These are phyloP conservation scores for Corticium candelabrum DNA, from an alignment of 37 sponge, comb jelly and placozoan genomes.

Conservation along the genomic window DNA sequence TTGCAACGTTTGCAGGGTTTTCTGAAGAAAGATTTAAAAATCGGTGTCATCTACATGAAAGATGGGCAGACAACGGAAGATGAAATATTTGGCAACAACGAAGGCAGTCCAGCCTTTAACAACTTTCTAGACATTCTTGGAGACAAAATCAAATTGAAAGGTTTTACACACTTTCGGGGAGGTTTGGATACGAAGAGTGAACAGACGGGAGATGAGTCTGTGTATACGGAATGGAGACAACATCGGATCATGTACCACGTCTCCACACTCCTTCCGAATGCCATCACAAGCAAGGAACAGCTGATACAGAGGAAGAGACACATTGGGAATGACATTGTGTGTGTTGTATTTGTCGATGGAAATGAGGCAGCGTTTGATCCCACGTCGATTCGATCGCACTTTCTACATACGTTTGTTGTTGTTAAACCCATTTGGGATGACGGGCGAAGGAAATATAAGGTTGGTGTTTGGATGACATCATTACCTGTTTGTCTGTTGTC, in stretches of 20 bases:
- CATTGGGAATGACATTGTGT: conserved; percentile 92
- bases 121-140: conserved; percentile 14
- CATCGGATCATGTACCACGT: conserved; percentile 95
- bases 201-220: conserved; percentile 76
- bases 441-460: no score
- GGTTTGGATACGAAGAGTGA: conserved; percentile 71
- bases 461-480: no score
- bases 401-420: conserved; percentile 86
- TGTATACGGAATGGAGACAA: conserved; percentile 57
- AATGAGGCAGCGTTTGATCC: conserved; percentile 75
- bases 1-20: conserved; percentile 8
- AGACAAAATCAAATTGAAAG: conserved; percentile 52
- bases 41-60: conserved; percentile 74
- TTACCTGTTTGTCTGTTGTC: no score
- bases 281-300: conserved; percentile 76
- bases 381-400: conserved; percentile 79
- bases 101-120: conserved; percentile 59
- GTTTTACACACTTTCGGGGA: conserved; percentile 80
- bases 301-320: conserved; percentile 90
- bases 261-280: conserved; percentile 80
- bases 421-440: conserved; percentile 66
- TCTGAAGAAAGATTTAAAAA: conserved; percentile 47
- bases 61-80: conserved; percentile 73
- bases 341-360: conserved; percentile 85
- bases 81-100: conserved; percentile 74